Evolutionary conservation across 2,797 vertebrate species (phyloP).

Genomic region (Antrozous pallidus): DNA sequence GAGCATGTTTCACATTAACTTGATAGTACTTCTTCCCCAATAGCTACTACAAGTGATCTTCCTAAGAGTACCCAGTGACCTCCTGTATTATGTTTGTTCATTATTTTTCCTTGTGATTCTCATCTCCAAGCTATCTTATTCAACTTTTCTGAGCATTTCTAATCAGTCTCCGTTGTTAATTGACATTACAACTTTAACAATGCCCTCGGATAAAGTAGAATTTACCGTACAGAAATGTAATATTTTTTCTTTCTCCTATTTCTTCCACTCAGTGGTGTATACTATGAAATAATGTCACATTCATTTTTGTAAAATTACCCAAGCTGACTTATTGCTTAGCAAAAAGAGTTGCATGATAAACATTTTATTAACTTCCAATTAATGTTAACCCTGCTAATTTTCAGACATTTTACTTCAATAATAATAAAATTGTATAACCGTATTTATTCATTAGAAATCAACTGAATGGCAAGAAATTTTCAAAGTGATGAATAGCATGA

Average conservation of each 20-base stretch:
- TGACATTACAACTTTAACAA: not conserved
- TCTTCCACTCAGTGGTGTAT: not conserved
- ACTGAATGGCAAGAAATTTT: no score
- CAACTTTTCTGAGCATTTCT: not conserved
- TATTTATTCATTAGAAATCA: not conserved
- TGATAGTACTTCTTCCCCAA: not conserved
- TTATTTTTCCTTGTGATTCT: not conserved
- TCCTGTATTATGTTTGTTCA: not conserved
- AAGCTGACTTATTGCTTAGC: not conserved
- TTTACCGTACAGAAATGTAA: not conserved
- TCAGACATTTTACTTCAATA: not conserved
- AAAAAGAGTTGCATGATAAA: not conserved
- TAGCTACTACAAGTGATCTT: not conserved
- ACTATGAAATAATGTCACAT: not conserved
- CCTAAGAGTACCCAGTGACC: no score
- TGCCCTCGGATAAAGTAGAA: not conserved
- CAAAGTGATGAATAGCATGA: no score
- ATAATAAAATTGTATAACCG: not conserved
- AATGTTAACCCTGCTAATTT: not conserved
- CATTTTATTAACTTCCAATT: not conserved
- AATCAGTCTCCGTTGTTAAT: not conserved
- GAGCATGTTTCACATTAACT: not conserved
- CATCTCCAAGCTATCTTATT: not conserved
- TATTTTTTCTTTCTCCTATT: not conserved
- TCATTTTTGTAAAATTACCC: not conserved